Conservation (phyloP, 2,113 vertebrate genomes). For the Jacana jacana region DNA sequence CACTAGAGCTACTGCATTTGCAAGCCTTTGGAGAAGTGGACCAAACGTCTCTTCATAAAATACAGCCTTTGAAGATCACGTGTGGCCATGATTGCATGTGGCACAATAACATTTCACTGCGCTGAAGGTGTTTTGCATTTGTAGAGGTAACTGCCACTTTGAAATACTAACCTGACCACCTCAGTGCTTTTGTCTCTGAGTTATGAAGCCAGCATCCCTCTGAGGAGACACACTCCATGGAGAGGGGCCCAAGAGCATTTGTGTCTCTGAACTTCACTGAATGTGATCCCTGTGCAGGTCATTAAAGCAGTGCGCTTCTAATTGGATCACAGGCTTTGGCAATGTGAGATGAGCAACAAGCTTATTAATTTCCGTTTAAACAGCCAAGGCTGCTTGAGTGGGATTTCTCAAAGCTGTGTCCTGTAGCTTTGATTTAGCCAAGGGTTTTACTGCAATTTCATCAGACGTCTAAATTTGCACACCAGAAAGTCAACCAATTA, state of each 20-base stretch:
- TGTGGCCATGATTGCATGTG: not conserved
- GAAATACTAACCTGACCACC: not conserved
- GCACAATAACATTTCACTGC: not conserved
- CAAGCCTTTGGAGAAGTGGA: not conserved
- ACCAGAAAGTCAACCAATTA: not conserved
- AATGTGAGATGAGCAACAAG: not conserved
- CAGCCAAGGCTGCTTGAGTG: not conserved
- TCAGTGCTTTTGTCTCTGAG: not conserved
- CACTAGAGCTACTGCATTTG: not conserved
- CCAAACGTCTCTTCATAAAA: not conserved
- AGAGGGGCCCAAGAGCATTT: not conserved
- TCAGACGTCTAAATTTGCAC: not conserved
- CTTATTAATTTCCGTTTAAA: not conserved
- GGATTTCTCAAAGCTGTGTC: not conserved
- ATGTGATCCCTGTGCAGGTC: not conserved
- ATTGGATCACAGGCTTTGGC: not conserved
- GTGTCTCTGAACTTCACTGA: not conserved
- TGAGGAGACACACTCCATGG: fast-evolving
- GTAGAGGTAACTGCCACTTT: not conserved
- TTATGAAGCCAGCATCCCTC: not conserved
- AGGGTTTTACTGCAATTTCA: not conserved
- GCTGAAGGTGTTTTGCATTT: not conserved
- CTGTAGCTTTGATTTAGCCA: not conserved
- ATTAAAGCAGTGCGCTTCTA: not conserved
- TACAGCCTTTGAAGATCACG: not conserved